These are phyloP conservation scores for Tachysurus vachellii DNA, from an alignment of 2,113 vertebrate species.

Conservation along the genomic window DNA sequence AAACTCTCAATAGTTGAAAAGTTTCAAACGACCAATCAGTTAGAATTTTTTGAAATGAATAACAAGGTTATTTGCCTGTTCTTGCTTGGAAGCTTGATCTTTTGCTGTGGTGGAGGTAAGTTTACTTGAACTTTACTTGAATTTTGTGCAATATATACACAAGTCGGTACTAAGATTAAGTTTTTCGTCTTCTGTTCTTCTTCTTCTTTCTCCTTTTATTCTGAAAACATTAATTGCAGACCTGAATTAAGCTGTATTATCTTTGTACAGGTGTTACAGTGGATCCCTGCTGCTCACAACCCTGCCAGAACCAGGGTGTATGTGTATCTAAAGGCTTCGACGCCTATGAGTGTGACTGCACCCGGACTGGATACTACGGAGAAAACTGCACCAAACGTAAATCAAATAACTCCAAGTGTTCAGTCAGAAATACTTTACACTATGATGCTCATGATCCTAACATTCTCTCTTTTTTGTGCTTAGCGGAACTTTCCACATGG, in stretches of 20 bases:
- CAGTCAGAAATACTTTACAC: background rate
- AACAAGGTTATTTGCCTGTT: slow-evolving; percentile 30
- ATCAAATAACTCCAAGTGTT: slow-evolving; percentile 44
- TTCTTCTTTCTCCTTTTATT: background rate
- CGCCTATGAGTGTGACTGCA: slow-evolving; percentile 90
- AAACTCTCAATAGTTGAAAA: background rate
- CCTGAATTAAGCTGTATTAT: background rate
- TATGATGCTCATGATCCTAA: background rate
- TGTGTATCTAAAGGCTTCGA: slow-evolving; percentile 79
- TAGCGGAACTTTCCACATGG: slow-evolving; percentile 90
- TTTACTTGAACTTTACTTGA: background rate
- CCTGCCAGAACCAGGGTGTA: slow-evolving; percentile 90
- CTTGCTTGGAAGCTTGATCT: slow-evolving; percentile 39
- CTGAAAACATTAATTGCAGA: background rate
- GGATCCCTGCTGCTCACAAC: slow-evolving; percentile 90
- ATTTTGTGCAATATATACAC: background rate
- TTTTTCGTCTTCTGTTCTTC: background rate
- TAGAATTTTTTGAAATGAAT: slow-evolving; percentile 43
- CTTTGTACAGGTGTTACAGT: slow-evolving; percentile 61
- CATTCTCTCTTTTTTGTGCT: background rate
- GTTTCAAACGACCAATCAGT: background rate
- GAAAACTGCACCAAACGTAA: slow-evolving; percentile 90
- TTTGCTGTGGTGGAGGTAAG: slow-evolving; percentile 47
- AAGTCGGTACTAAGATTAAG: background rate
- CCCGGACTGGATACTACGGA: slow-evolving; percentile 86